Conservation (phyloP, 2,888 invertebrate genomes). For the Ethmia dodecea region DNA sequence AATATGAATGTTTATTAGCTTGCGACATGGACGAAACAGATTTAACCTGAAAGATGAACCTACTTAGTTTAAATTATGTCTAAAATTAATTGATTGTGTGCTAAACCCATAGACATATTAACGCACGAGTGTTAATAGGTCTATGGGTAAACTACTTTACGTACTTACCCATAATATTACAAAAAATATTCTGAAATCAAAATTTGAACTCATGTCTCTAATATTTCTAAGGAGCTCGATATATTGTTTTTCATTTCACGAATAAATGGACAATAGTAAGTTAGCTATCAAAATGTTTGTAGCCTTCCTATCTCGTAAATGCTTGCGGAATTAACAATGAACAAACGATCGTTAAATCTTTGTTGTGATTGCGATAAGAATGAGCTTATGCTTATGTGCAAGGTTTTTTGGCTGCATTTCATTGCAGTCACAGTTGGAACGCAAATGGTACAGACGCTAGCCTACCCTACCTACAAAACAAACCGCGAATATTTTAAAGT, state of each 20-base stretch:
- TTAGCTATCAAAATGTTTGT: slow-evolving; percentile 22
- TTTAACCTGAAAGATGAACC: slow-evolving; percentile 31
- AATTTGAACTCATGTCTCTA: slow-evolving; percentile 19
- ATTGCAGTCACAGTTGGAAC: no score
- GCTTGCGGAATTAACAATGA: slow-evolving; percentile 50
- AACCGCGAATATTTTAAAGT: no score
- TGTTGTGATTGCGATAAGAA: slow-evolving; percentile 29
- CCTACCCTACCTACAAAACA: no score
- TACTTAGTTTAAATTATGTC: no score
- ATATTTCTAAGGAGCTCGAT: no score
- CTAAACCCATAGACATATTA: no score
- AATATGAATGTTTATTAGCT: slow-evolving; percentile 28
- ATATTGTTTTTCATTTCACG: slow-evolving; percentile 55
- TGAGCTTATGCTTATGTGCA: no score
- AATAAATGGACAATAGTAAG: slow-evolving; percentile 35
- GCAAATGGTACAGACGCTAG: no score
- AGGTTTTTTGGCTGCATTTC: no score
- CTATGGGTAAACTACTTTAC: no score
- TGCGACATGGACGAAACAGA: slow-evolving; percentile 27
- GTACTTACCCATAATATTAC: slow-evolving; percentile 28
- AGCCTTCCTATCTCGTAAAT: slow-evolving; percentile 33
- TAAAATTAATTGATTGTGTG: no score
- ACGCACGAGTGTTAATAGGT: no score
- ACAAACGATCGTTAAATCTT: slow-evolving; percentile 53
- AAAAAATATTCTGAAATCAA: slow-evolving; percentile 19